phyloP scores from a whole-genome alignment of 2,113 vertebrate genomes.

The Hippopotamus amphibius region DNA sequence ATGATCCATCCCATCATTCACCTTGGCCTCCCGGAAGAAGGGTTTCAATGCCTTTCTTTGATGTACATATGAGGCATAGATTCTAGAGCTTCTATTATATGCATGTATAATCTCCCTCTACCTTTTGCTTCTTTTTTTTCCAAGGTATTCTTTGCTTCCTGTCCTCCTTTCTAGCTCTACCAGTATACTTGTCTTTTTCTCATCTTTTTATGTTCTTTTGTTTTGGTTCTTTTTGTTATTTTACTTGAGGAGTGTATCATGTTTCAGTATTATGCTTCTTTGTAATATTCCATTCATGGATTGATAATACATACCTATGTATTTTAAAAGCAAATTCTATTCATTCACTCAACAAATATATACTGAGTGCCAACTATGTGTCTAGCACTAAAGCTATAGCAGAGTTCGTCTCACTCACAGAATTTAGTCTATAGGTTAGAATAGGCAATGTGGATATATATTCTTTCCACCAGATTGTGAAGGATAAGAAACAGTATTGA shows the following conservation, averaged over 20 bases:
- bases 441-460: background rate
- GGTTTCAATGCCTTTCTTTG: background rate
- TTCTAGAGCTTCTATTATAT: background rate
- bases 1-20: background rate
- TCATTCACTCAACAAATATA: slow-evolving; percentile 1
- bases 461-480: background rate
- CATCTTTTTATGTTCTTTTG: background rate
- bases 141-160: background rate
- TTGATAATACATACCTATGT: slow-evolving; percentile 13
- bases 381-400: background rate
- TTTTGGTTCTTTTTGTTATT: slow-evolving; percentile 10
- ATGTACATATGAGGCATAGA: background rate
- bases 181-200: background rate
- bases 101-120: background rate
- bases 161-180: background rate
- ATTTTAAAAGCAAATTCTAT: slow-evolving; percentile 46
- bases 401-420: background rate
- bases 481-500: background rate
- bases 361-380: background rate
- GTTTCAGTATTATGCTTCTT: slow-evolving; percentile 13
- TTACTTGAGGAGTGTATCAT: background rate
- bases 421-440: background rate
- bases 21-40: background rate
- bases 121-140: background rate
- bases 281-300: background rate